Conservation (phyloP, 2,888 invertebrate species). For the Diarsia mendica region DNA sequence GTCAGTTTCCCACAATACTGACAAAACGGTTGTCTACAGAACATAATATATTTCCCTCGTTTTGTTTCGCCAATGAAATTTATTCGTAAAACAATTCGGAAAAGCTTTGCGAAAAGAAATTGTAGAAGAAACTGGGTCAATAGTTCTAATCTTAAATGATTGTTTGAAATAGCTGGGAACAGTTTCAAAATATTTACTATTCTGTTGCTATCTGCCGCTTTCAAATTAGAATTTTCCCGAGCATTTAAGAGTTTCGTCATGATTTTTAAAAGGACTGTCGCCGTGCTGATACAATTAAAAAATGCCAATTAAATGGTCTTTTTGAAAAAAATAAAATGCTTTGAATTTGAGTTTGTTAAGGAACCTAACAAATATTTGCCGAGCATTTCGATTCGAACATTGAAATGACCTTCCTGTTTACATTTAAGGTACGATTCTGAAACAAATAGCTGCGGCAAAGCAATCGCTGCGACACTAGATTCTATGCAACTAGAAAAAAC, state of each 20-base stretch:
- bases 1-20: constrained; percentile 15
- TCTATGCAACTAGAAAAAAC: background rate
- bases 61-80: constrained; percentile 44
- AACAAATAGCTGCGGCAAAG: background rate
- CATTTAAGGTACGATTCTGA: background rate
- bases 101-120: constrained; percentile 40
- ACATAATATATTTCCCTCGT: constrained; percentile 42
- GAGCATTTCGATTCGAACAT: constrained; percentile 12
- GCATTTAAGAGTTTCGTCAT: constrained; percentile 4
- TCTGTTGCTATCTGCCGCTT: constrained; percentile 18
- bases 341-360: background rate
- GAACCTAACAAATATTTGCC: constrained; percentile 5
- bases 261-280: constrained; percentile 5
- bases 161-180: constrained; percentile 37
- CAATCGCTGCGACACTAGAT: background rate
- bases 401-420: background rate
- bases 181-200: constrained; percentile 54
- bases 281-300: background rate
- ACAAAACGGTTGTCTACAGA: constrained; percentile 50
- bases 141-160: constrained; percentile 42
- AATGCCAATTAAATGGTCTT: background rate
- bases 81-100: constrained; percentile 36
- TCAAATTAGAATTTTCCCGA: constrained; percentile 11
- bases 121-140: constrained; percentile 44
- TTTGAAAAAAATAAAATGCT: background rate